Evolutionary conservation across 2,113 vertebrate genomes (phyloP).

Genomic region (Phalacrocorax pelagicus): DNA sequence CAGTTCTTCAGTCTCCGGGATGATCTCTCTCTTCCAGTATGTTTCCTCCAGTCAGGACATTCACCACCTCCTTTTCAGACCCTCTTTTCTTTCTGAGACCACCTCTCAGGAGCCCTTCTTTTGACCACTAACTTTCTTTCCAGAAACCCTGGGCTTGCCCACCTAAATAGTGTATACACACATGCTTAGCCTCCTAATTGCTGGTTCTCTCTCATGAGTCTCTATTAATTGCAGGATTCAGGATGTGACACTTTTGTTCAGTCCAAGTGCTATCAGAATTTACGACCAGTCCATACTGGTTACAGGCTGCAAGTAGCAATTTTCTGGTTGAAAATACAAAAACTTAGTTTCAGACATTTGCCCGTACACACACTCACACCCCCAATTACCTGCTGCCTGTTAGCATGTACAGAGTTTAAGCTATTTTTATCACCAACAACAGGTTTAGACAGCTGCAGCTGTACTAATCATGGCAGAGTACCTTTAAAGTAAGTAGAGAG

Average conservation of each 20-base stretch:
- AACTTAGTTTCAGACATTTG: not conserved
- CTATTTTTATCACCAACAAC: not conserved
- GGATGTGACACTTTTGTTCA: not conserved
- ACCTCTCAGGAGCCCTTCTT: not conserved
- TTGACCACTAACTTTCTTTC: not conserved
- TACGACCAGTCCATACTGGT: rapidly evolving
- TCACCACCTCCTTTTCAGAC: not conserved
- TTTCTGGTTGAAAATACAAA: not conserved
- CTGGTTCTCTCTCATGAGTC: not conserved
- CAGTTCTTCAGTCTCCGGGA: not conserved
- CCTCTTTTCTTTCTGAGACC: not conserved
- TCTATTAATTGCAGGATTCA: not conserved
- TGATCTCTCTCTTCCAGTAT: not conserved
- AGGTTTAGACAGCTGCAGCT: not conserved
- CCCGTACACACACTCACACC: rapidly evolving
- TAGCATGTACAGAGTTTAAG: not conserved
- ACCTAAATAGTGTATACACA: not conserved
- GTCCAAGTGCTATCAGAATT: not conserved
- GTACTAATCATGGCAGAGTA: not conserved
- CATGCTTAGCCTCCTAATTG: not conserved
- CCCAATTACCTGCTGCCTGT: not conserved
- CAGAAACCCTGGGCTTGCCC: not conserved
- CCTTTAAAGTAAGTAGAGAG: not conserved
- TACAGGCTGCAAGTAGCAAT: not conserved
- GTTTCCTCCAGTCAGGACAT: not conserved